Evolutionary conservation across 1,140 invertebrate species (phyloP), one percentile per base, ranked within the genome.

Genomic region (Caenorhabditis latens): DNA sequence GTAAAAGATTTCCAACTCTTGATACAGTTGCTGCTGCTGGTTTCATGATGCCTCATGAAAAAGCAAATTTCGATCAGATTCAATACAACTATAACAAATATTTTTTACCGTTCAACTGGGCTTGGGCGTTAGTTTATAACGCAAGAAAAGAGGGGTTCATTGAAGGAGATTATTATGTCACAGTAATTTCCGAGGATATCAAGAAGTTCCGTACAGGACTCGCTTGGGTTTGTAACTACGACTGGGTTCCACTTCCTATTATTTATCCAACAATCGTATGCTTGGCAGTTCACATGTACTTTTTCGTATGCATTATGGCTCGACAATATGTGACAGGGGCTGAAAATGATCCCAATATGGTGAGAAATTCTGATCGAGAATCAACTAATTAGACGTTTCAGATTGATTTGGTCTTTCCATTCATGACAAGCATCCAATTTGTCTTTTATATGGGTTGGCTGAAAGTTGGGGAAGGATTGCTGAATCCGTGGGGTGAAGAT

Each of bases 41-140:
- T 24, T 88, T 85, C 87, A 88, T 88, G 87, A 88, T 84, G 83
- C 83, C 83, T 40, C 87, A 88, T 55, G 87, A 88, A 79, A 88
- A 88, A 55, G 87, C 40, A 19, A 79, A 82, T 21, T 88, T 88
- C 57, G 87, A 88, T 75, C 48, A 63, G 67, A 88, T 88, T 82
- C 87, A 88, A 48, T 88, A 88, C 75, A 82, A 83, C 21, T 88
- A 85, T 42, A 88, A 84, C 48, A 88, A 88, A 67, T 88, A 88
- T 53, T 88, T 84, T 48, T 71, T 88, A n/a, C 83, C 87, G 4
- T 84, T 88, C 84, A 84, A 88, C 48, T 88, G 87, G 87, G 87
- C 87, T n/a, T 84, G 83, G 83, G 84, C 83, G 16, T 32, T 84
- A 9, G 75, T 84, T 32, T 88, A 88, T 53, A 87, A 87, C 63